Conservation (phyloP, 2,888 invertebrate species). For the Temnothorax rugatulus region DNA sequence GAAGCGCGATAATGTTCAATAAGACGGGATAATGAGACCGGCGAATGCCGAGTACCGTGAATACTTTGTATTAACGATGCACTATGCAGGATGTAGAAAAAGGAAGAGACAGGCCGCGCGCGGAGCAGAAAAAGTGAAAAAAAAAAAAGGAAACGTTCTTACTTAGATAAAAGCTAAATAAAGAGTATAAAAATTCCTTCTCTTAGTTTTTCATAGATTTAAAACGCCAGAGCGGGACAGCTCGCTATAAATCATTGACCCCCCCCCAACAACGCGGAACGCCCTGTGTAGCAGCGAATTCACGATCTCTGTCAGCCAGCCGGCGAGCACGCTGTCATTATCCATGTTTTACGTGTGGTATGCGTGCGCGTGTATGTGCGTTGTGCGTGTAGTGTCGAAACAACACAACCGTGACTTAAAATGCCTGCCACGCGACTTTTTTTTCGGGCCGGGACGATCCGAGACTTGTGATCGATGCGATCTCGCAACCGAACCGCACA, state of each 20-base stretch:
- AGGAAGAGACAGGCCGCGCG: slow-evolving; percentile 27
- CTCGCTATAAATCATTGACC: slow-evolving; percentile 81
- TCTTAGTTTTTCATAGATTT: slow-evolving; percentile 84
- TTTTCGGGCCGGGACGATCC: slow-evolving; percentile 68
- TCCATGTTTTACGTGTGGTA: slow-evolving; percentile 33
- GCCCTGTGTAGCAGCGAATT: slow-evolving; percentile 81
- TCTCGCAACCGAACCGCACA: neutral
- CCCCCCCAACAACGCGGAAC: slow-evolving; percentile 83
- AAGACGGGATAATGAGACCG: neutral
- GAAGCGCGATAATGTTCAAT: slow-evolving; percentile 25
- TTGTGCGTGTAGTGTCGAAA: slow-evolving; percentile 62
- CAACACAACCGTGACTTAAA: slow-evolving; percentile 75
- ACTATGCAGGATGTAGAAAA: slow-evolving; percentile 49
- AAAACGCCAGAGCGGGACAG: slow-evolving; percentile 80
- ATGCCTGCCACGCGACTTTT: slow-evolving; percentile 77
- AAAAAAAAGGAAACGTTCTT: slow-evolving; percentile 75
- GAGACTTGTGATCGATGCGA: slow-evolving; percentile 61
- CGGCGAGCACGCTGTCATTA: slow-evolving; percentile 36
- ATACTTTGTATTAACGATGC: slow-evolving; percentile 55
- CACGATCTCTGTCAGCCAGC: slow-evolving; percentile 61
- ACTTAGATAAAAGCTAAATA: slow-evolving; percentile 78
- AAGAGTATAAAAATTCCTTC: slow-evolving; percentile 81
- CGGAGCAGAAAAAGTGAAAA: slow-evolving; percentile 39
- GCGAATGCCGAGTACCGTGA: neutral
- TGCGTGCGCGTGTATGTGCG: slow-evolving; percentile 65